Percentiles rank a stretch among this genome's conserved stretches.
phyloP scores from a whole-genome alignment of 2,113 vertebrate species.

The Echinops telfairi region DNA sequence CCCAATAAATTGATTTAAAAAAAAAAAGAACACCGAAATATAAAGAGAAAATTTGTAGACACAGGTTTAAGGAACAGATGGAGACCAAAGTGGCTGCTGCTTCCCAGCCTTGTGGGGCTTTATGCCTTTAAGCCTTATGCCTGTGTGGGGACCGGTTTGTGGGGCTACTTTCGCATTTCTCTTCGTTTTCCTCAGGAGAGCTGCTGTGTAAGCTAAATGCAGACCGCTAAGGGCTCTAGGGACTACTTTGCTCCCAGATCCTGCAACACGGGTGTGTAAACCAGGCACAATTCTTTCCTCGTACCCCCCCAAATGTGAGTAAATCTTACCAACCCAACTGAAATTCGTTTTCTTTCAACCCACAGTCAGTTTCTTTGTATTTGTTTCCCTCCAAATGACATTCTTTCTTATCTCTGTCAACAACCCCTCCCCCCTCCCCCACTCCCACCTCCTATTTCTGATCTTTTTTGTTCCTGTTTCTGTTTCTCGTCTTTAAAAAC shows the following conservation, averaged over 20 bases:
- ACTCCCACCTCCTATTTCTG: too few species aligned
- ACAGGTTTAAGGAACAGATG: not conserved
- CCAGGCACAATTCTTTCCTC: constrained; percentile 51
- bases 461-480: constrained; percentile 4
- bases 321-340: constrained; percentile 2
- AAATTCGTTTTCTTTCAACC: constrained; percentile 31
- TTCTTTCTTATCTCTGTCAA: constrained; percentile 12
- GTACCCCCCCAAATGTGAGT: constrained; percentile 35
- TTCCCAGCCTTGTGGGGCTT: too few species aligned
- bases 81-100: not conserved
- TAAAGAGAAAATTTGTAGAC: not conserved
- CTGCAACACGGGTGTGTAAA: constrained; percentile 35
- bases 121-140: too few species aligned
- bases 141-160: not conserved
- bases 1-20: too few species aligned
- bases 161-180: not conserved
- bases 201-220: constrained; percentile 1
- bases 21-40: not conserved
- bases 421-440: not conserved
- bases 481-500: constrained; percentile 26
- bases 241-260: not conserved
- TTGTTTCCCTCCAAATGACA: not conserved
- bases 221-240: not conserved
- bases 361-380: not conserved
- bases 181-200: constrained; percentile 23